A percentile compares a stretch with the other conserved stretches of the same genome.
Conservation (phyloP, 1,140 invertebrate genomes). For the Ceratina japonica region DNA sequence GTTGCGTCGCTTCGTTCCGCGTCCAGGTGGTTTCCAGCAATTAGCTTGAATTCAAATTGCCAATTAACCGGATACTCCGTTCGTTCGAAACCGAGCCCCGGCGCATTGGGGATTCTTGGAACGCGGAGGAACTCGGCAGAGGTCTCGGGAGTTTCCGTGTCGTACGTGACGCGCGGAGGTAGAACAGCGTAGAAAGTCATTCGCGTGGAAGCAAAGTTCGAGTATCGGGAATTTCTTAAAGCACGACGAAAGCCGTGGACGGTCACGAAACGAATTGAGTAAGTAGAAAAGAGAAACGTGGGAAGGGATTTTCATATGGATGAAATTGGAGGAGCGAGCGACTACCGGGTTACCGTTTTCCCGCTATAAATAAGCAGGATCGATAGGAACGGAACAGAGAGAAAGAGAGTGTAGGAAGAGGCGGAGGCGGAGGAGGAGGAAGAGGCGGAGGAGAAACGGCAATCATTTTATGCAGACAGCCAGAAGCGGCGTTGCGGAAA, state of each 20-base stretch:
- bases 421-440: constrained; percentile 6
- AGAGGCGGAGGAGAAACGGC: constrained; percentile 14
- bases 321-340: background rate
- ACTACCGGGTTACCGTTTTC: constrained; percentile 43
- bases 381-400: constrained; percentile 18
- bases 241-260: background rate
- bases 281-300: no score
- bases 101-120: no score
- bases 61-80: constrained; percentile 14
- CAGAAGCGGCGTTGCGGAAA: constrained; percentile 13
- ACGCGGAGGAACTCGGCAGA: background rate
- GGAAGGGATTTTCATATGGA: no score
- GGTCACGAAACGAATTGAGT: background rate
- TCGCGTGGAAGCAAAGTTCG: no score
- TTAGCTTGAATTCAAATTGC: constrained; percentile 44
- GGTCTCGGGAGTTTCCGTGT: no score
- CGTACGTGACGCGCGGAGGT: background rate
- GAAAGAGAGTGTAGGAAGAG: no score
- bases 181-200: no score
- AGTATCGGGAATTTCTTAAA: no score
- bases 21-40: background rate
- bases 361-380: constrained; percentile 53
- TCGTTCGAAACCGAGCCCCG: no score
- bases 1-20: background rate
- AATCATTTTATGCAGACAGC: constrained; percentile 53